Percentiles rank a stretch among this genome's conserved stretches.
phyloP scores from a whole-genome alignment of 2,797 vertebrate genomes.

The Lacerta bilineata region DNA sequence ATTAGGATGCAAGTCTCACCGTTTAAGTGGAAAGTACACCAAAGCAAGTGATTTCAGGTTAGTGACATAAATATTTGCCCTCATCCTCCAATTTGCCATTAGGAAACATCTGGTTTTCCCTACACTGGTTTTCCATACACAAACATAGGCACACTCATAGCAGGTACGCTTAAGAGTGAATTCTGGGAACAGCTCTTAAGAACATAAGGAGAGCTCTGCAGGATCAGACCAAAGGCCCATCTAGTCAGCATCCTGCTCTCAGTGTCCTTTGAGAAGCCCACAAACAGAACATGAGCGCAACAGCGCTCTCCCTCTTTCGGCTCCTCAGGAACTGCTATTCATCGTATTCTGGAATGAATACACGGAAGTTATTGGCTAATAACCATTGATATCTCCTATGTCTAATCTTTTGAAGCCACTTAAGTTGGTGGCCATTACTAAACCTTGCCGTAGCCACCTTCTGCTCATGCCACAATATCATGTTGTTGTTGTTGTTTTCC shows the following conservation, averaged over 20 bases:
- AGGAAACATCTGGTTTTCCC: background rate
- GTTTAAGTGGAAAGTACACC: background rate
- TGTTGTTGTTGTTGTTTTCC: background rate
- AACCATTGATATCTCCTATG: too few species aligned
- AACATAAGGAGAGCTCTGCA: too few species aligned
- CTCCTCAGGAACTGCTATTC: too few species aligned
- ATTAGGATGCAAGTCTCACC: background rate
- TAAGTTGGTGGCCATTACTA: too few species aligned
- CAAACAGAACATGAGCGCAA: too few species aligned
- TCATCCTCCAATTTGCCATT: background rate
- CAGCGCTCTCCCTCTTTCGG: too few species aligned
- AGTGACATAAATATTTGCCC: background rate
- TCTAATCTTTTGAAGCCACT: too few species aligned
- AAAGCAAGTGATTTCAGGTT: background rate
- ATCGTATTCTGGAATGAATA: too few species aligned
- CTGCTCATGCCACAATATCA: background rate
- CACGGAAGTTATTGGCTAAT: too few species aligned
- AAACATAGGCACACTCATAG: background rate
- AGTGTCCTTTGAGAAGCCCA: too few species aligned
- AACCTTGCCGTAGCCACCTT: background rate
- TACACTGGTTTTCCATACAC: background rate
- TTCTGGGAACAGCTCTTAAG: background rate
- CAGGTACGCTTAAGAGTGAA: background rate
- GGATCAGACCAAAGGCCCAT: too few species aligned
- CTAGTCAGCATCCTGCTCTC: too few species aligned